phyloP scores from a whole-genome alignment of 1,140 invertebrate genomes.

The Helicoverpa zea region DNA sequence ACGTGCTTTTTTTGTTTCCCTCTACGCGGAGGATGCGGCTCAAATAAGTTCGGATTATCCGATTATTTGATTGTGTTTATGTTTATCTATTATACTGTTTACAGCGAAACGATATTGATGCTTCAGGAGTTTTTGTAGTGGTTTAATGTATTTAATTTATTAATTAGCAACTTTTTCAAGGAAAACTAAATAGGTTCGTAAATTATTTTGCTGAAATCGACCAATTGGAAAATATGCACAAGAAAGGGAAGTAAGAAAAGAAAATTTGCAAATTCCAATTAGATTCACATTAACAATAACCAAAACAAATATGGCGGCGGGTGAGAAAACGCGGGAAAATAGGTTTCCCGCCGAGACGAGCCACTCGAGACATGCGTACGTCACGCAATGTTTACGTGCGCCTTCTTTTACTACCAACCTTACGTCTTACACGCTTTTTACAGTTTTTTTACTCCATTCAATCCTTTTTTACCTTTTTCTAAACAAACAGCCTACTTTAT shows the following conservation, averaged over 20 bases:
- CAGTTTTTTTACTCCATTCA: conserved; percentile 54
- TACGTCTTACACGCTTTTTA: conserved; percentile 45
- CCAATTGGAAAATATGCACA: background rate
- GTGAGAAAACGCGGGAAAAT: conserved; percentile 81
- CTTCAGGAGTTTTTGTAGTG: background rate
- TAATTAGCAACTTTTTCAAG: background rate
- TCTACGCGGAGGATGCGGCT: conserved; percentile 74
- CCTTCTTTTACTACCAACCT: conserved; percentile 53
- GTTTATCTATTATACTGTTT: conserved; percentile 45
- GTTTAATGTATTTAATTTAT: background rate
- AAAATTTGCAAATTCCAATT: conserved; percentile 65
- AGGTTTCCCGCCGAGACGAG: conserved; percentile 77
- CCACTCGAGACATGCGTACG: conserved; percentile 79
- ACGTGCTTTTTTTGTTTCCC: conserved; percentile 79
- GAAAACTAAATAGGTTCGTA: background rate
- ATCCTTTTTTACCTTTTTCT: conserved; percentile 34
- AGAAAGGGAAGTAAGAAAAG: background rate
- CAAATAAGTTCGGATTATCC: conserved; percentile 77
- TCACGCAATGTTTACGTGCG: conserved; percentile 69
- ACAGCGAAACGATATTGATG: conserved; percentile 11
- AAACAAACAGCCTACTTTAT: conserved; percentile 14
- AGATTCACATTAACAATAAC: conserved; percentile 69
- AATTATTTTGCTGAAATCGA: background rate
- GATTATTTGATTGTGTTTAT: conserved; percentile 59
- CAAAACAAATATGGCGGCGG: conserved; percentile 66